Percentiles rank a stretch among this genome's conserved stretches.
These are phyloP conservation scores for Neoitamus cyanurus DNA, from an alignment of 2,888 invertebrate genomes.

Conservation along the genomic window DNA sequence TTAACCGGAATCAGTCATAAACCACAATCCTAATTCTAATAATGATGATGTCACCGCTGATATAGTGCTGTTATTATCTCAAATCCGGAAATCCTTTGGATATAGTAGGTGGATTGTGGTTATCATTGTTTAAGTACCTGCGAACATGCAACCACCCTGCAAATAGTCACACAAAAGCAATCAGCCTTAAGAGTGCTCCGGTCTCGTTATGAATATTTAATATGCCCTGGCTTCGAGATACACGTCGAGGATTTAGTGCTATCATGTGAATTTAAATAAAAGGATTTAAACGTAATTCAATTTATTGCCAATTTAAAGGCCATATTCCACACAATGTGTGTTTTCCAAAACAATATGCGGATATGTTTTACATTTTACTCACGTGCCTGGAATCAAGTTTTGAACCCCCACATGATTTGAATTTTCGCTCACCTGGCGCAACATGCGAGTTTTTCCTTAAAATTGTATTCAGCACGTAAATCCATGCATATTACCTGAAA, in stretches of 20 bases:
- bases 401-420: slow-evolving; percentile 6
- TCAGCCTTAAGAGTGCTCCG: slow-evolving; percentile 15
- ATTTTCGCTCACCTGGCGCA: background rate
- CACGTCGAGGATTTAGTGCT: slow-evolving; percentile 14
- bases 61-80: background rate
- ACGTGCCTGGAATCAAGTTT: slow-evolving; percentile 1
- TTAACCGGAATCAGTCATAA: background rate
- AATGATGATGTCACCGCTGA: background rate
- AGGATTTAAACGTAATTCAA: slow-evolving; percentile 31
- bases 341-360: background rate
- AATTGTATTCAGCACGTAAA: background rate
- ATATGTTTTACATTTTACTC: background rate
- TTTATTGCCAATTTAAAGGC: slow-evolving; percentile 20
- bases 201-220: slow-evolving; percentile 30
- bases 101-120: background rate
- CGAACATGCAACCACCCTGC: slow-evolving; percentile 13
- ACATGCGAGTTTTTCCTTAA: background rate
- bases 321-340: background rate
- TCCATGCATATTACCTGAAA: background rate
- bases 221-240: background rate
- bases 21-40: slow-evolving; percentile 14
- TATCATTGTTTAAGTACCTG: slow-evolving; percentile 7
- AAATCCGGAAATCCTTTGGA: slow-evolving; percentile 21
- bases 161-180: slow-evolving; percentile 18
- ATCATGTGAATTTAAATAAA: slow-evolving; percentile 34